phyloP scores from a whole-genome alignment of 2,888 invertebrate genomes.

The Eueremaeus valkanovi region DNA sequence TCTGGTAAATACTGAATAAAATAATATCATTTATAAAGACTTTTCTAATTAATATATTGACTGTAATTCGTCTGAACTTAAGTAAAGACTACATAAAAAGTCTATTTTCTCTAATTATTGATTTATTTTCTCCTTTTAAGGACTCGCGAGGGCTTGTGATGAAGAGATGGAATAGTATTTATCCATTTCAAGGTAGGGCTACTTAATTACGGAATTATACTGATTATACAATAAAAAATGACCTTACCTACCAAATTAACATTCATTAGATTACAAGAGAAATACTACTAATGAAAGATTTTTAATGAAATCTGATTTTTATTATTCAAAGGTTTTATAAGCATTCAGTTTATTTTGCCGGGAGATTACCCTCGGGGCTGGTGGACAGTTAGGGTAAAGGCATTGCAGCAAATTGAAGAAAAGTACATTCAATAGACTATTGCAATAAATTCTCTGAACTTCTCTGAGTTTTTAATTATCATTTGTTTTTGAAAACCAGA shows the following conservation, averaged over 20 bases:
- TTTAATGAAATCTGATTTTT: neutral
- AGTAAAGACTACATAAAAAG: too few species aligned
- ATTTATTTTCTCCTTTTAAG: conserved; percentile 37
- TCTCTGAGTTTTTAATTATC: too few species aligned
- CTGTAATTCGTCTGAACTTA: neutral
- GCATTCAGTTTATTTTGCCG: conserved; percentile 78
- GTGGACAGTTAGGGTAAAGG: conserved; percentile 82
- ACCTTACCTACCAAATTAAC: neutral
- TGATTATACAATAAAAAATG: neutral
- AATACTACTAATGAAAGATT: neutral
- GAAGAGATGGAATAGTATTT: conserved; percentile 47
- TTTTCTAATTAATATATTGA: neutral
- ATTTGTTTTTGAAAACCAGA: neutral
- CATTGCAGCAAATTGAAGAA: conserved; percentile 57
- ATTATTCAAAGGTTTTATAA: conserved; percentile 70
- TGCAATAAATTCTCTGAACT: too few species aligned
- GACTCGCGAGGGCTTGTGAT: conserved; percentile 45
- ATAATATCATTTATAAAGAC: neutral
- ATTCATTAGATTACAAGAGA: neutral
- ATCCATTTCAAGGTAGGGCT: conserved; percentile 40
- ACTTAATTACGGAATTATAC: neutral
- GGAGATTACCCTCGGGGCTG: conserved; percentile 87
- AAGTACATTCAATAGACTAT: conserved; percentile 19
- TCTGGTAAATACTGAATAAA: conserved; percentile 50
- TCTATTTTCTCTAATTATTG: neutral